Evolutionary conservation across 1,140 invertebrate species (phyloP).

Genomic region (Plutomurus gul): DNA sequence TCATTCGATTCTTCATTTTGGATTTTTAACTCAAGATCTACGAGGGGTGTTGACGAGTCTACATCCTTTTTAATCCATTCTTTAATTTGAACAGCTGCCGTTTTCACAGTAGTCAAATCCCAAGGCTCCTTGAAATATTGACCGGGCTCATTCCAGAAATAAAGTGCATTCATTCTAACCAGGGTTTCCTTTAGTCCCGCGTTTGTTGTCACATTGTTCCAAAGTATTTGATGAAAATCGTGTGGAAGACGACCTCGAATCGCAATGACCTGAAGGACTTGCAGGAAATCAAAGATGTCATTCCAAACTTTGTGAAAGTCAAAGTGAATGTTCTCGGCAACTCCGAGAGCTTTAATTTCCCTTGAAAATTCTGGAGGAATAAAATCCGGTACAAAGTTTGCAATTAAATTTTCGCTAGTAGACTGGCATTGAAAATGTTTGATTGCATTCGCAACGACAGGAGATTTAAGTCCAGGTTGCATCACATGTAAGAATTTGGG

Average conservation of each 20-base stretch:
- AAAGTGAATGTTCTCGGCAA: not conserved
- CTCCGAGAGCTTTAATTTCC: not conserved
- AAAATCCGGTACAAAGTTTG: not conserved
- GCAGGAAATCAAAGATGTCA: not conserved
- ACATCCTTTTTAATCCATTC: not conserved
- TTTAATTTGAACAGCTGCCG: not conserved
- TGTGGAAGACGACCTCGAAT: not conserved
- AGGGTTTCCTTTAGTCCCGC: not conserved
- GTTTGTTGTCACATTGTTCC: not conserved
- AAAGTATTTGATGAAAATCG: not conserved
- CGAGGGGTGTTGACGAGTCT: not conserved
- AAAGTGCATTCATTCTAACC: not conserved
- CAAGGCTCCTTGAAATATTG: not conserved
- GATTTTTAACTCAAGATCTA: not conserved
- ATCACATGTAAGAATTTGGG: not conserved
- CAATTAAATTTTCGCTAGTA: not conserved
- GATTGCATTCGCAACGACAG: not conserved
- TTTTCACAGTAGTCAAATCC: not conserved
- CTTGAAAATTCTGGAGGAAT: not conserved
- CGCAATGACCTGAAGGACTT: not conserved
- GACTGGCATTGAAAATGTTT: constrained; percentile 7
- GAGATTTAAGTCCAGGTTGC: not conserved
- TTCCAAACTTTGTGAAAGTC: not conserved
- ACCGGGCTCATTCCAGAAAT: not conserved
- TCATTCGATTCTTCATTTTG: not conserved